Base-by-base conservation (phyloP, 2,797 vertebrate genomes). In the Pseudochaenichthys georgianus region DNA sequence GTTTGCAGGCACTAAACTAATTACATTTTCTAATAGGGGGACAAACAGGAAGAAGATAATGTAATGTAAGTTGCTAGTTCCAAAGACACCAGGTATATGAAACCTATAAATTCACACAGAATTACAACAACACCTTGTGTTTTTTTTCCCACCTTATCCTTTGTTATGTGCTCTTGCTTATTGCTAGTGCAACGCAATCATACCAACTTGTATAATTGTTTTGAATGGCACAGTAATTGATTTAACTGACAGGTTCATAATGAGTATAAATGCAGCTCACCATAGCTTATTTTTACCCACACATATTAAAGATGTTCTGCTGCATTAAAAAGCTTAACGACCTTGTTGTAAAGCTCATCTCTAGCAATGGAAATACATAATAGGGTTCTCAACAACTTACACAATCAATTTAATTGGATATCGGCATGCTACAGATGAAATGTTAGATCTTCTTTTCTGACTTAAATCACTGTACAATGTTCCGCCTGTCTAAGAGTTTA, bases 1-100 rank as follows among this genome's bases (percentile, higher is more conserved):
- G 81, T 94, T 94, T 90, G 77, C 78, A 70, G 80, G 78, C 63
- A 41, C 71, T 92, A 90, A 92, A 83, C 84, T 88, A 87, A 91
- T 93, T 93, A 85, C 64, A 82, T 87, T 89, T 87, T 89, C 83
- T 80, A 84, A 87, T 65, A 75, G 59, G 81, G 76, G 78, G 70
- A 78, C 82, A 81, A 86, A 75, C 83, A 85, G 89, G 81, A 90
- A 86, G 84, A 87, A 72, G 81, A 86, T 87, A 89, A 90, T 91
- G 87, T 78, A 70, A 77, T 75, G 66, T 34, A 80, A 70, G 77
- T 70, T 71, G 68, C 53, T 55, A 31, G n/a, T 64, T 61, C 47
- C 23, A 64, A 67, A 75, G 80, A 82, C 64, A 82, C 15, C 28
- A 70, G 23, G 64, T 16, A 61, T 61, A 16, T 42, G 5, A 50